Evolutionary conservation across 2,113 vertebrate genomes (phyloP).

Genomic region (Tachycineta bicolor): DNA sequence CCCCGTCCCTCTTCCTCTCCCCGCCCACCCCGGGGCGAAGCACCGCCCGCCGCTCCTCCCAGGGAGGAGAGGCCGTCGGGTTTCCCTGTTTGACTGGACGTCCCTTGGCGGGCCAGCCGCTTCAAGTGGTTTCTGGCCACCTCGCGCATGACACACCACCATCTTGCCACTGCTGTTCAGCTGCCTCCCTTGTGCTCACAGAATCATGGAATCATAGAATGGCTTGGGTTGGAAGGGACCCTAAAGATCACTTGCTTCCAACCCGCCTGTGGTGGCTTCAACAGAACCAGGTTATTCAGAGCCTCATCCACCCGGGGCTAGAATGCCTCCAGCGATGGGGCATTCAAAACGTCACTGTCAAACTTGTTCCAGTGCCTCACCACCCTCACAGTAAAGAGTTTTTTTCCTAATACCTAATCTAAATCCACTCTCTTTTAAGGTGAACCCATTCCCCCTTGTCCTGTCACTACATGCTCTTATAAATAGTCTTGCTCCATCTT

Average conservation of each 20-base stretch:
- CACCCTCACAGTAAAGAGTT: background rate
- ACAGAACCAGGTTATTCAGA: background rate
- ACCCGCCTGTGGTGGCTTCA: background rate
- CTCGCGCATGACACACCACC: fast-evolving
- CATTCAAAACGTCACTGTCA: background rate
- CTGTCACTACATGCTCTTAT: too few species aligned
- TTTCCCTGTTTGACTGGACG: fast-evolving
- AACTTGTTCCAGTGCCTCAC: background rate
- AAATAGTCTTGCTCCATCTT: background rate
- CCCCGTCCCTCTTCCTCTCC: fast-evolving
- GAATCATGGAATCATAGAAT: background rate
- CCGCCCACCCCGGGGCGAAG: too few species aligned
- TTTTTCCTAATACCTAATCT: background rate
- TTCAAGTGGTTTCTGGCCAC: fast-evolving
- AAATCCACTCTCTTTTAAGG: background rate
- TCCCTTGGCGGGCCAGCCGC: fast-evolving
- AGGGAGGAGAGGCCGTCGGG: fast-evolving
- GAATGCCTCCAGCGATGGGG: background rate
- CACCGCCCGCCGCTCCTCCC: background rate
- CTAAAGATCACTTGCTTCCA: background rate
- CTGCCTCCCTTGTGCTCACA: background rate
- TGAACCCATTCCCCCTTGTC: background rate
- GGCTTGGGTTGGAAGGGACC: background rate
- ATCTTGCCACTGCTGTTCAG: background rate
- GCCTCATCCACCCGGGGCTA: background rate